Conservation (phyloP, 1,140 invertebrate genomes). For the Pollicipes pollicipes region DNA sequence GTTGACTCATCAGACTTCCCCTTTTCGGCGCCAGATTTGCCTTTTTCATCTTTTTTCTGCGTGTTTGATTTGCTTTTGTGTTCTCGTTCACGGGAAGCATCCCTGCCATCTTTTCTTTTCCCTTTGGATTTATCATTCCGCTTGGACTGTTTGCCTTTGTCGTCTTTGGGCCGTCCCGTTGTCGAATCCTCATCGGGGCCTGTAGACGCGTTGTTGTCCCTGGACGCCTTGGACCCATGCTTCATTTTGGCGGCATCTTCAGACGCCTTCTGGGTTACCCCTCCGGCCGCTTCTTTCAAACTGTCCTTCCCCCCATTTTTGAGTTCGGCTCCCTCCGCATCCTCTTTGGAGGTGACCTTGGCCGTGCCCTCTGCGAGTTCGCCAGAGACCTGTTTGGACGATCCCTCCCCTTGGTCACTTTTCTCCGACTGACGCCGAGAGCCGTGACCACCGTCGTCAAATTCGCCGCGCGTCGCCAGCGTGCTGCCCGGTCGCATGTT, state of each 20-base stretch:
- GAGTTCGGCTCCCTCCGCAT: too few species aligned
- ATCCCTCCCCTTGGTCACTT: neutral
- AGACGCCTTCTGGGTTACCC: neutral
- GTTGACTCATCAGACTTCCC: neutral
- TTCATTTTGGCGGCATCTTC: neutral
- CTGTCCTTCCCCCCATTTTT: too few species aligned
- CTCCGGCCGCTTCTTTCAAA: too few species aligned
- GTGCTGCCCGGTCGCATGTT: neutral
- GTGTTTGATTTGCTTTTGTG: neutral
- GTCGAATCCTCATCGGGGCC: too few species aligned
- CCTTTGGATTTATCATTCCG: neutral
- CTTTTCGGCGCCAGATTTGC: neutral
- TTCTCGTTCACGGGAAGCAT: neutral
- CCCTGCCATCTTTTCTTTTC: neutral
- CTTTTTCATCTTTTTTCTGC: neutral
- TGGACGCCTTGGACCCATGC: too few species aligned
- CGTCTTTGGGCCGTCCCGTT: too few species aligned
- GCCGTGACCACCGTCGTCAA: too few species aligned
- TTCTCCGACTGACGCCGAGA: neutral
- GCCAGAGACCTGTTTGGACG: neutral
- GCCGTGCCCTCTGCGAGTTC: too few species aligned
- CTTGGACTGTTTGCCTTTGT: neutral
- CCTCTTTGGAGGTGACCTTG: too few species aligned
- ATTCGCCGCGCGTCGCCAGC: too few species aligned
- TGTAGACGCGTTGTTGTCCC: neutral